Percentiles rank a stretch among this genome's conserved stretches.
Evolutionary conservation across 2,888 invertebrate species (phyloP).

Genomic region (Drosophila prostipennis): DNA sequence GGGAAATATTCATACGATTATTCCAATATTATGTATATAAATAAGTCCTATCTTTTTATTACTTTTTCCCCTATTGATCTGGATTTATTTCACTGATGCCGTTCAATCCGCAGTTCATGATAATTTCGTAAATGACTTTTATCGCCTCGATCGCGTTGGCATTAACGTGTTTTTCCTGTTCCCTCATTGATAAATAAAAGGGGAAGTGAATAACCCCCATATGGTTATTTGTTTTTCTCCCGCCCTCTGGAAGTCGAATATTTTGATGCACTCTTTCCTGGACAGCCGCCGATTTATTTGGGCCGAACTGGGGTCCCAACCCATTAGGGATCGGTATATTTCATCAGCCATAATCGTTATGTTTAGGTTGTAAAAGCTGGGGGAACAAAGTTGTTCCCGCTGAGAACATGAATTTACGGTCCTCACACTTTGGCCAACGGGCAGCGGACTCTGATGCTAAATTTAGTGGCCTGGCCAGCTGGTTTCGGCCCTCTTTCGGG

Average conservation of each 20-base stretch:
- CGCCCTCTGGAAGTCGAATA: not conserved
- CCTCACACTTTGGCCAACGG: constrained; percentile 13
- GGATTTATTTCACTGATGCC: constrained; percentile 5
- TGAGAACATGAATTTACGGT: constrained; percentile 27
- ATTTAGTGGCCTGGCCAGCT: constrained; percentile 31
- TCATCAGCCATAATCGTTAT: constrained; percentile 23
- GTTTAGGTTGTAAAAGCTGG: constrained; percentile 8
- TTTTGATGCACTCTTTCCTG: constrained; percentile 3
- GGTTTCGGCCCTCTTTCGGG: constrained; percentile 6
- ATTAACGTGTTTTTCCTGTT: constrained; percentile 70
- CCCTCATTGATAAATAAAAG: constrained; percentile 56
- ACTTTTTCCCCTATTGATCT: not conserved
- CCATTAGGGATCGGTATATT: constrained; percentile 16
- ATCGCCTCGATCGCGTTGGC: constrained; percentile 29
- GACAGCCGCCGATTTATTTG: constrained; percentile 2
- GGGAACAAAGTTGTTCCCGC: constrained; percentile 13
- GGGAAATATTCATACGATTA: not conserved
- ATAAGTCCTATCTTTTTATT: not conserved
- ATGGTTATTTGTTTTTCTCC: constrained; percentile 1
- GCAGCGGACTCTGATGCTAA: constrained; percentile 10
- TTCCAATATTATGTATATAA: not conserved
- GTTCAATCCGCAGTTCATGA: constrained; percentile 20
- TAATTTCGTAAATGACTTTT: constrained; percentile 45
- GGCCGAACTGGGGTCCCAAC: not conserved
- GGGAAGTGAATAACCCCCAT: constrained; percentile 52